Evolutionary conservation across 1,140 invertebrate genomes (phyloP).

Genomic region (Atta colombica): DNA sequence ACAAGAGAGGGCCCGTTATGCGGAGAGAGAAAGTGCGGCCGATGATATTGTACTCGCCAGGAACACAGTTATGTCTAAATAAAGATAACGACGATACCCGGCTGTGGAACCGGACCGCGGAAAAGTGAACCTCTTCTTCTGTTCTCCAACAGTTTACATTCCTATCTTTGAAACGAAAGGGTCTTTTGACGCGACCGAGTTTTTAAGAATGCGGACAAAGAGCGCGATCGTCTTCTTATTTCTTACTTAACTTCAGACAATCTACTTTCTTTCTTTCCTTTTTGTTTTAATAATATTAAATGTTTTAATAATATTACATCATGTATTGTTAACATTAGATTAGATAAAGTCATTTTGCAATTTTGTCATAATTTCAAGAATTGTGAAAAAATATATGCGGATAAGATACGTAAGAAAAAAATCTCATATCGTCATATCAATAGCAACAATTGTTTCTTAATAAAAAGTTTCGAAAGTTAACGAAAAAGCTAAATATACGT

Average conservation of each 20-base stretch:
- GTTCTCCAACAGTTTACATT: slow-evolving; percentile 45
- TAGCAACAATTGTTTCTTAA: background rate
- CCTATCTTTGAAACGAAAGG: background rate
- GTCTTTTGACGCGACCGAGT: background rate
- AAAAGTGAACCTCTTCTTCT: slow-evolving; percentile 32
- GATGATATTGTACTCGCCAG: slow-evolving; percentile 70
- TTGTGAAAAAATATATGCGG: background rate
- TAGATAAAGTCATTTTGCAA: background rate
- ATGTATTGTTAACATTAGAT: background rate
- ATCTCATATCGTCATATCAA: background rate
- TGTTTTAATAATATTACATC: background rate
- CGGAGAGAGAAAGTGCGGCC: slow-evolving; percentile 75
- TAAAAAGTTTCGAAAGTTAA: background rate
- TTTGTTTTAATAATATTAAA: background rate
- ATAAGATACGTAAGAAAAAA: background rate
- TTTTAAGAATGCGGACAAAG: background rate
- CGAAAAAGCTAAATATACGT: background rate
- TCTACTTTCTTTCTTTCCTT: background rate
- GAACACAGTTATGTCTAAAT: slow-evolving; percentile 75
- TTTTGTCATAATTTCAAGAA: background rate
- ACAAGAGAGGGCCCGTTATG: slow-evolving; percentile 73
- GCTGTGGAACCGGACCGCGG: slow-evolving; percentile 66
- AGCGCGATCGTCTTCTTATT: background rate
- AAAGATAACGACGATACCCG: slow-evolving; percentile 68
- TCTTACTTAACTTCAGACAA: background rate